Evolutionary conservation across 2,113 vertebrate species (phyloP).

Genomic region (Microtus richardsoni): DNA sequence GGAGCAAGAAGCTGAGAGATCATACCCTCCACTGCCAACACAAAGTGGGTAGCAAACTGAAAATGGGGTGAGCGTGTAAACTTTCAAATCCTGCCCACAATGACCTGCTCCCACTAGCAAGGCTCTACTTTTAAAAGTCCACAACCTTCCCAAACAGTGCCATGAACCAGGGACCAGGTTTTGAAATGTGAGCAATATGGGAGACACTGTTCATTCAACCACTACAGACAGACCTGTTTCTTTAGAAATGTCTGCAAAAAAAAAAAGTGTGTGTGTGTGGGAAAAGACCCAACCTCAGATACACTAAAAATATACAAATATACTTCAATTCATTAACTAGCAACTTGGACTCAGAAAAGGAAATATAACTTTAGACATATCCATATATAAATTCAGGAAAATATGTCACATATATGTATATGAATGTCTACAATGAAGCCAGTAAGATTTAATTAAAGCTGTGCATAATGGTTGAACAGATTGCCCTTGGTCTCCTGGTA

Average conservation of each 20-base stretch:
- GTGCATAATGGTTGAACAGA: not conserved
- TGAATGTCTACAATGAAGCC: not conserved
- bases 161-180: not conserved
- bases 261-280: not conserved
- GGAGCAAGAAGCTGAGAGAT: not conserved
- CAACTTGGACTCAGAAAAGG: not conserved
- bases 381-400: not conserved
- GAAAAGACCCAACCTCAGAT: not conserved
- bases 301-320: not conserved
- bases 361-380: not conserved
- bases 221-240: not conserved
- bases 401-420: not conserved
- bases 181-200: not conserved
- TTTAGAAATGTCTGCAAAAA: not conserved
- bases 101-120: not conserved
- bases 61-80: not conserved
- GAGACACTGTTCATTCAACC: not conserved
- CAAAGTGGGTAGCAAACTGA: not conserved
- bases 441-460: slow-evolving; percentile 20
- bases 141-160: not conserved
- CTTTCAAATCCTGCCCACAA: not conserved
- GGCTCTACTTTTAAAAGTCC: not conserved
- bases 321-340: not conserved
- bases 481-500: not conserved
- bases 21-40: not conserved